Evolutionary conservation across 2,113 vertebrate genomes (phyloP).

Genomic region (Oryzias celebensis): DNA sequence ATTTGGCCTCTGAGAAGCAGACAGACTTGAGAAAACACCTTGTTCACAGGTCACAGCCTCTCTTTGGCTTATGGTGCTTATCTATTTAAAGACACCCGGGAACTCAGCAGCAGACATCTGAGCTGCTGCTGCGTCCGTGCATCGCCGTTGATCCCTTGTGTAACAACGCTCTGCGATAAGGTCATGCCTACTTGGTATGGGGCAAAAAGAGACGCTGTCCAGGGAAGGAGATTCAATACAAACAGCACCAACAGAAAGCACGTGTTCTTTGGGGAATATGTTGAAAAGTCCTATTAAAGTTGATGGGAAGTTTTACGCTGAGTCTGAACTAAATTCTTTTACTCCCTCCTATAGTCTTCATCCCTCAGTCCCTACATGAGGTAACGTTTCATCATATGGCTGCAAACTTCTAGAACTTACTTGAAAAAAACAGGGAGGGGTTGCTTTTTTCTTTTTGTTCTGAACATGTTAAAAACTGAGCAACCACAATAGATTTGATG

Average conservation of each 20-base stretch:
- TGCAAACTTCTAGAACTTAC: conserved; percentile 30
- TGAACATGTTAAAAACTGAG: too few relatives aligned
- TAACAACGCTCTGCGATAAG: conserved; percentile 58
- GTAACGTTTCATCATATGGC: conserved; percentile 52
- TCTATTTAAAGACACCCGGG: conserved; percentile 78
- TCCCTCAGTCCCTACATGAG: conserved; percentile 17
- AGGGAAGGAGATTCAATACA: conserved; percentile 9
- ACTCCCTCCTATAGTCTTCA: conserved; percentile 5
- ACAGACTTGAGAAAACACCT: conserved; percentile 52
- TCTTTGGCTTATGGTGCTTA: conserved; percentile 63
- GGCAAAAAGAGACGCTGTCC: conserved; percentile 25
- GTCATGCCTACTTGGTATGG: conserved; percentile 40
- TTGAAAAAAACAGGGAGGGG: neutral
- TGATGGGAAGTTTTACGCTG: too few relatives aligned
- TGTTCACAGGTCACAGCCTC: conserved; percentile 42
- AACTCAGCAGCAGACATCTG: conserved; percentile 57
- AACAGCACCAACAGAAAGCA: conserved; percentile 23
- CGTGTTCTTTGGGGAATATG: conserved; percentile 5
- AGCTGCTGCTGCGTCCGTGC: conserved; percentile 45
- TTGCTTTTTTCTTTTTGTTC: too few relatives aligned
- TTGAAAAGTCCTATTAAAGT: neutral
- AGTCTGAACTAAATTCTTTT: neutral
- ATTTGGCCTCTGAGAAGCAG: conserved; percentile 51
- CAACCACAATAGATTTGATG: too few relatives aligned
- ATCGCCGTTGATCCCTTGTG: conserved; percentile 69